Percentiles rank a stretch among this genome's conserved stretches.
phyloP scores from a whole-genome alignment of 2,113 vertebrate species.

The Eclectus roratus region DNA sequence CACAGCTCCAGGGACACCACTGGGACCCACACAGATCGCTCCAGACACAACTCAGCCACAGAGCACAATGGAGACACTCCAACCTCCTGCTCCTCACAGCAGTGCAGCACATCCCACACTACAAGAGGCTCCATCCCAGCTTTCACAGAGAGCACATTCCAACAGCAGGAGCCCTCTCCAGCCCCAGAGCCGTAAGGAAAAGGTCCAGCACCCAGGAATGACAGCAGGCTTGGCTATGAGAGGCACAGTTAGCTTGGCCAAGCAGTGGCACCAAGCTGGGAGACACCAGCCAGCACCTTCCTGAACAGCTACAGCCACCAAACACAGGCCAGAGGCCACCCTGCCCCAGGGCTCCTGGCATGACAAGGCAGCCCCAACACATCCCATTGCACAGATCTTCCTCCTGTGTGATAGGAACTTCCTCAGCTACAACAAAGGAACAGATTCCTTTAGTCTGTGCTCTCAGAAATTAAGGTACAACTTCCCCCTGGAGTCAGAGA shows the following conservation, averaged over 20 bases:
- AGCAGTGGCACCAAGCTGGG: background rate
- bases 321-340: background rate
- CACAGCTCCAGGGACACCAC: background rate
- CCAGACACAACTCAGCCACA: rapidly evolving
- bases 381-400: background rate
- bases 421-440: background rate
- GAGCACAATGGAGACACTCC: rapidly evolving
- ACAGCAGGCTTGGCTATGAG: background rate
- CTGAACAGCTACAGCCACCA: background rate
- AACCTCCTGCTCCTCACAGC: background rate
- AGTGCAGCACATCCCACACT: background rate
- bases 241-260: background rate
- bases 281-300: background rate
- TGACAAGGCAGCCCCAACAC: background rate
- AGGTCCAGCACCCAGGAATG: rapidly evolving
- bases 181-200: background rate
- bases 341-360: background rate
- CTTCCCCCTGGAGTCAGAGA: background rate
- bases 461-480: background rate
- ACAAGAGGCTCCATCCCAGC: background rate
- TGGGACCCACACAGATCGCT: background rate
- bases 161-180: background rate
- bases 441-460: rapidly evolving
- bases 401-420: background rate
- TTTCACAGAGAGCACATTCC: background rate